These are phyloP conservation scores for Drosophila ezoana DNA, from an alignment of 2,888 invertebrate species.

Conservation along the genomic window DNA sequence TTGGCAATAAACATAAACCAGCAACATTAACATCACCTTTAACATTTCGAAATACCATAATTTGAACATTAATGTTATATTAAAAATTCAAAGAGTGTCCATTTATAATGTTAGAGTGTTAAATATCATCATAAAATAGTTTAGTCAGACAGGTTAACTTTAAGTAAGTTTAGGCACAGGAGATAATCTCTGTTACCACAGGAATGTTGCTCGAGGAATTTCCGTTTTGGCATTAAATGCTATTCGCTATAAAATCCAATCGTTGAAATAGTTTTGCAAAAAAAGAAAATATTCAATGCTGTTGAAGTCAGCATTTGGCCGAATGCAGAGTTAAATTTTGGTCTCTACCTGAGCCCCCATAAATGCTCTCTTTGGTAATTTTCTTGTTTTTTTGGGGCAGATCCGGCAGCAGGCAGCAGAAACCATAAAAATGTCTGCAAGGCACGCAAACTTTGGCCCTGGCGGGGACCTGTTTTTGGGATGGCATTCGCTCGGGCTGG, in stretches of 20 bases:
- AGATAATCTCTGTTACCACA: slow-evolving; percentile 2
- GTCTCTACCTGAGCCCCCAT: slow-evolving; percentile 58
- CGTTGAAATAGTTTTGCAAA: slow-evolving; percentile 31
- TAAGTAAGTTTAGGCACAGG: background rate
- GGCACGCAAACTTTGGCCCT: slow-evolving; percentile 78
- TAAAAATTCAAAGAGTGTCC: no score
- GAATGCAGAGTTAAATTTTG: slow-evolving; percentile 22
- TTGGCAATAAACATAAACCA: no score
- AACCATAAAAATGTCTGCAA: slow-evolving; percentile 67
- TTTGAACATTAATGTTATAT: no score
- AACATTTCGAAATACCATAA: no score
- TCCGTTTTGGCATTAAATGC: slow-evolving; percentile 4
- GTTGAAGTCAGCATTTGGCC: slow-evolving; percentile 12
- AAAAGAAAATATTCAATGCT: slow-evolving; percentile 11
- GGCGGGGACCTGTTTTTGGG: slow-evolving; percentile 68
- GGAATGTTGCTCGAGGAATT: slow-evolving; percentile 5
- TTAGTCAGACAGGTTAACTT: background rate
- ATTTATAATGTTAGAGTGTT: no score
- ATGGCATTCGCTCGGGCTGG: slow-evolving; percentile 31
- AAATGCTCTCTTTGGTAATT: slow-evolving; percentile 52
- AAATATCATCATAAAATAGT: background rate
- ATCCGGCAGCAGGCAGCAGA: slow-evolving; percentile 26
- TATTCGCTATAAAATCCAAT: slow-evolving; percentile 12
- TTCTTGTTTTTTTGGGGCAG: slow-evolving; percentile 23
- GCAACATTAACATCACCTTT: no score